Conservation (phyloP, 2,113 vertebrate species). For the Vulpes vulpes region DNA sequence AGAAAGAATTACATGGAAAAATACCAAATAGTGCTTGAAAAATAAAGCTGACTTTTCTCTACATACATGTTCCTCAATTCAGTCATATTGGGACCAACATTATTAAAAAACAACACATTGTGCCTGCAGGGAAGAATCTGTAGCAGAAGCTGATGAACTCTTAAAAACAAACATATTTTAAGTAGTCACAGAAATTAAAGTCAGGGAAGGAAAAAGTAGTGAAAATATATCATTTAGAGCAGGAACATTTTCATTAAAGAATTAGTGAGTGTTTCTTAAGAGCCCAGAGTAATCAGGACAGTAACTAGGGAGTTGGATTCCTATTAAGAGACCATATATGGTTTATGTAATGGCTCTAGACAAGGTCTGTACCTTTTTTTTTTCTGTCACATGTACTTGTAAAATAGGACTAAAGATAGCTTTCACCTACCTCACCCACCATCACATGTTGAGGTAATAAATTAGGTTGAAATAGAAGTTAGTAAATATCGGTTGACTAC, state of each 20-base stretch:
- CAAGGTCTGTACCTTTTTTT: background rate
- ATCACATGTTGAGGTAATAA: background rate
- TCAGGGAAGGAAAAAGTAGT: background rate
- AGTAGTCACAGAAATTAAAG: conserved; percentile 57
- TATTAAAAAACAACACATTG: background rate
- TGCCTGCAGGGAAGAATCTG: background rate
- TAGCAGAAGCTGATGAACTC: conserved; percentile 22
- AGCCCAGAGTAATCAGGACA: background rate
- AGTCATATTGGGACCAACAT: background rate
- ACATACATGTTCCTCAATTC: background rate
- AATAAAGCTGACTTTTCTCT: background rate
- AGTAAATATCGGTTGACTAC: conserved; percentile 3
- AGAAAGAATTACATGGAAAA: background rate
- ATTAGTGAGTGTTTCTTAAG: background rate
- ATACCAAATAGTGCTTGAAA: conserved; percentile 14
- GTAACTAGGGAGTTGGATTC: background rate
- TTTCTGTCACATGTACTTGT: background rate
- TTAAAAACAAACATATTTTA: conserved; percentile 47
- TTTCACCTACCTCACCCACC: background rate
- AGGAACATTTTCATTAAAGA: conserved; percentile 31
- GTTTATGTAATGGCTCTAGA: conserved; percentile 8
- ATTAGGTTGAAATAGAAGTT: conserved; percentile 47
- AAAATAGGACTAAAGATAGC: conserved; percentile 37
- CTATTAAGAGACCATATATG: background rate
- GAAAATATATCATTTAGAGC: conserved; percentile 32